phyloP scores from a whole-genome alignment of 2,888 invertebrate genomes.

The Ephialtes manifestator region DNA sequence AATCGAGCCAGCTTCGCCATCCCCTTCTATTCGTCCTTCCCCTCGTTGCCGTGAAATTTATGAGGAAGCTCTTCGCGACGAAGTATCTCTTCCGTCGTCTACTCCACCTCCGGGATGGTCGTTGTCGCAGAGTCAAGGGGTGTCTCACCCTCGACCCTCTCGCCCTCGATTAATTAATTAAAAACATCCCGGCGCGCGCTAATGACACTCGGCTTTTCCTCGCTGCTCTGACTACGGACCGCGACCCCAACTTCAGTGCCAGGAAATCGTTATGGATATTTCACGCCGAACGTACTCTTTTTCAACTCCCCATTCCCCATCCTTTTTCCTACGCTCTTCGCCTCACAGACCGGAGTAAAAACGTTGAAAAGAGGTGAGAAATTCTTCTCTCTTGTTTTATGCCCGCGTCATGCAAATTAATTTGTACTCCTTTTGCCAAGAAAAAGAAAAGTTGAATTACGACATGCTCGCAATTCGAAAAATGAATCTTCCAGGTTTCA shows the following conservation, averaged over 20 bases:
- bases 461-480: background rate
- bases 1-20: slow-evolving; percentile 71
- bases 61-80: slow-evolving; percentile 71
- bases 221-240: slow-evolving; percentile 34
- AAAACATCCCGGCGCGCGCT: slow-evolving; percentile 77
- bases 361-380: slow-evolving; percentile 32
- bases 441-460: slow-evolving; percentile 19
- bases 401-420: slow-evolving; percentile 50
- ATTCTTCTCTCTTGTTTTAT: slow-evolving; percentile 57
- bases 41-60: slow-evolving; percentile 72
- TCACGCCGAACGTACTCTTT: slow-evolving; percentile 52
- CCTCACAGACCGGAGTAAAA: background rate
- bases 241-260: slow-evolving; percentile 52
- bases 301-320: slow-evolving; percentile 11
- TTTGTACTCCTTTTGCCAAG: slow-evolving; percentile 39
- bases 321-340: slow-evolving; percentile 16
- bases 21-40: slow-evolving; percentile 61
- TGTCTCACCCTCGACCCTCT: slow-evolving; percentile 51
- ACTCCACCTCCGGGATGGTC: slow-evolving; percentile 37
- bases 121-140: slow-evolving; percentile 56
- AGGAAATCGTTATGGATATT: slow-evolving; percentile 67
- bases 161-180: slow-evolving; percentile 79
- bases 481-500: background rate
- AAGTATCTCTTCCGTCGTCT: slow-evolving; percentile 56
- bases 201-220: slow-evolving; percentile 72